Evolutionary conservation across 1,140 invertebrate species (phyloP).

Genomic region (Hermatobates lingyangjiaoensis): DNA sequence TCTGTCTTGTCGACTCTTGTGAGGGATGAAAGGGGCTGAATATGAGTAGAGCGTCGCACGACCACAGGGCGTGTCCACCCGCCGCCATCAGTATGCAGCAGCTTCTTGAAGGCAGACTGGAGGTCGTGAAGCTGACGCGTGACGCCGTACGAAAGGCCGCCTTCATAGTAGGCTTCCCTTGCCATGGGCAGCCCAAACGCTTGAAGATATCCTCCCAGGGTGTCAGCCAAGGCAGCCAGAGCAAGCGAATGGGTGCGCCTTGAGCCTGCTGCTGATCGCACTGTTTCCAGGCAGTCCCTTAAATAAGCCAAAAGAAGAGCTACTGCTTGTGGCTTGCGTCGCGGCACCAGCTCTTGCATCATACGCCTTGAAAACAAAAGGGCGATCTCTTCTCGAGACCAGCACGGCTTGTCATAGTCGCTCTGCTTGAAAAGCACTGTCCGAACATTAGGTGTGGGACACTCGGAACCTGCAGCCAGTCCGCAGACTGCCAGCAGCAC

Average conservation of each 20-base stretch:
- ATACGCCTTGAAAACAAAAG: conserved; percentile 10
- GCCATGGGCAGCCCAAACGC: conserved; percentile 12
- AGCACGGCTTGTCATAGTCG: conserved; percentile 7
- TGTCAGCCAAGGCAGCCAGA: conserved; percentile 7
- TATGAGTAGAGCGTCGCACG: no score
- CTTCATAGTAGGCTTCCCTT: conserved; percentile 15
- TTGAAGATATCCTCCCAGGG: conserved; percentile 11
- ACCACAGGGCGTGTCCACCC: conserved; percentile 12
- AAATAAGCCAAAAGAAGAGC: conserved; percentile 9
- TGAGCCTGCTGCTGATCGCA: conserved; percentile 2
- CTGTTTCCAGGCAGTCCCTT: conserved; percentile 3
- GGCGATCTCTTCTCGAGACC: conserved; percentile 10
- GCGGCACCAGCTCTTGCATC: conserved; percentile 12
- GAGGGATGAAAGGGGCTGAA: no score
- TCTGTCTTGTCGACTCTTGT: no score
- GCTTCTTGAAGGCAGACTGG: conserved; percentile 10
- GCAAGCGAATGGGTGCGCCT: conserved; percentile 1
- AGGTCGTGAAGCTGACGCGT: conserved; percentile 8
- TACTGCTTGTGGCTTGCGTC: conserved; percentile 4
- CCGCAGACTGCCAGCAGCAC: background rate
- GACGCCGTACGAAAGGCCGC: conserved; percentile 7
- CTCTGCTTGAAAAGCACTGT: conserved; percentile 5
- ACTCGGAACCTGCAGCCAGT: background rate
- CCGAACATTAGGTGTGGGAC: conserved; percentile 4
- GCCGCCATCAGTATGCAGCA: conserved; percentile 13